Evolutionary conservation across 2,888 invertebrate species (phyloP).

Genomic region (Lordiphosa andalusiaca): DNA sequence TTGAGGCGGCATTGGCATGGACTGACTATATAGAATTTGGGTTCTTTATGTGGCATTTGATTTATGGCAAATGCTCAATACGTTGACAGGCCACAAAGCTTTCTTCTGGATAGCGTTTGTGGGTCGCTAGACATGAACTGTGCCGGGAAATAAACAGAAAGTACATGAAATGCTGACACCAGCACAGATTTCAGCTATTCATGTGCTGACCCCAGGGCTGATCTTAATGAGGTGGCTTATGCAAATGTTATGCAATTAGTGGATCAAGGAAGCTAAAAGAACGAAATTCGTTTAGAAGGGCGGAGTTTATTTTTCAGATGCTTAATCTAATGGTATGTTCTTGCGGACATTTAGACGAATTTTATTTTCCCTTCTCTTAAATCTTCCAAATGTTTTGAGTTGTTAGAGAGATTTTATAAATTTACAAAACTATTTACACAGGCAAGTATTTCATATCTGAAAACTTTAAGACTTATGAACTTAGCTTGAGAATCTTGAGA

Average conservation of each 20-base stretch:
- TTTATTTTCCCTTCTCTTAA: no score
- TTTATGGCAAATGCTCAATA: constrained; percentile 63
- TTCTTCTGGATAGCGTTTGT: constrained; percentile 54
- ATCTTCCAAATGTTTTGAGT: no score
- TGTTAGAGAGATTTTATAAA: no score
- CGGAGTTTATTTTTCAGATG: neutral
- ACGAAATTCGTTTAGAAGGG: neutral
- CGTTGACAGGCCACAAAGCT: constrained; percentile 65
- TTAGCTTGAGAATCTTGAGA: no score
- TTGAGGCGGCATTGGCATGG: constrained; percentile 11
- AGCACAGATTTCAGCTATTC: constrained; percentile 19
- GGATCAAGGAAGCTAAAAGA: neutral
- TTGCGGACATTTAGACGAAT: no score
- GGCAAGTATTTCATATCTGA: no score
- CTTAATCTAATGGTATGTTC: no score
- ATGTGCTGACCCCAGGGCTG: no score
- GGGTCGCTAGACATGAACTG: constrained; percentile 18
- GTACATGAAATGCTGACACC: constrained; percentile 16
- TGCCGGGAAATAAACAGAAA: constrained; percentile 11
- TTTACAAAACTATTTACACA: no score
- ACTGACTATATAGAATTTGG: constrained; percentile 27
- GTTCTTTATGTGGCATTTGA: constrained; percentile 53
- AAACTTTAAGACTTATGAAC: no score
- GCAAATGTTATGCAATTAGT: constrained; percentile 62
- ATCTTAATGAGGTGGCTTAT: constrained; percentile 30